These are phyloP conservation scores for Diaprepes abbreviatus DNA, from an alignment of 2,888 invertebrate genomes.

Conservation along the genomic window DNA sequence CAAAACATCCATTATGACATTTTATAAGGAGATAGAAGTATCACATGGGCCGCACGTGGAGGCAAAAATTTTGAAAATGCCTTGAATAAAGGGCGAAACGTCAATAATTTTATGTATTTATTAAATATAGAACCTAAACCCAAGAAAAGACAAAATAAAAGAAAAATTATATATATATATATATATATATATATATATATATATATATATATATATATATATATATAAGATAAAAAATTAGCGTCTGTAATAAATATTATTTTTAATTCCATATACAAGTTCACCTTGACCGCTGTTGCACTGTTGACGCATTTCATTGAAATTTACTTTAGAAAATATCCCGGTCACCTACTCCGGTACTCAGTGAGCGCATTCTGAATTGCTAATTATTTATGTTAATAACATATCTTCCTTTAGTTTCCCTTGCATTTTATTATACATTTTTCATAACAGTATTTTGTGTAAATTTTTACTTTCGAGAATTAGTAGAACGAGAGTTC, in stretches of 20 bases:
- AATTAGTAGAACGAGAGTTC: too few relatives aligned
- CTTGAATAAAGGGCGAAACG: too few relatives aligned
- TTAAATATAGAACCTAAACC: too few relatives aligned
- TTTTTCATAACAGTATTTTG: not conserved
- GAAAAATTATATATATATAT: not conserved
- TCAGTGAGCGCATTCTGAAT: conserved; percentile 26
- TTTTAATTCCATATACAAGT: conserved; percentile 17
- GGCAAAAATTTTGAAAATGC: too few relatives aligned
- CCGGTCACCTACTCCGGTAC: conserved; percentile 52
- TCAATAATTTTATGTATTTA: too few relatives aligned
- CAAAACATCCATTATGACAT: too few relatives aligned
- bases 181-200: not conserved
- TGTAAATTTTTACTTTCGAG: too few relatives aligned
- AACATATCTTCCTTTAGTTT: conserved; percentile 2
- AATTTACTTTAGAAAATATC: conserved; percentile 49
- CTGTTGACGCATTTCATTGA: conserved; percentile 27
- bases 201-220: not conserved
- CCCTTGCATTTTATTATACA: not conserved
- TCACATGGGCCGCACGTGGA: too few relatives aligned
- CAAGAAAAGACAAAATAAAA: too few relatives aligned
- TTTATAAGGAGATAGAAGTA: too few relatives aligned
- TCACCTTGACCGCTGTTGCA: conserved; percentile 46
- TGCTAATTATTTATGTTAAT: conserved; percentile 8
- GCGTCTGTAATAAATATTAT: not conserved
- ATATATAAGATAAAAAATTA: too few relatives aligned